phyloP scores from a whole-genome alignment of 1,140 invertebrate species.

The Scylla paramamosain region DNA sequence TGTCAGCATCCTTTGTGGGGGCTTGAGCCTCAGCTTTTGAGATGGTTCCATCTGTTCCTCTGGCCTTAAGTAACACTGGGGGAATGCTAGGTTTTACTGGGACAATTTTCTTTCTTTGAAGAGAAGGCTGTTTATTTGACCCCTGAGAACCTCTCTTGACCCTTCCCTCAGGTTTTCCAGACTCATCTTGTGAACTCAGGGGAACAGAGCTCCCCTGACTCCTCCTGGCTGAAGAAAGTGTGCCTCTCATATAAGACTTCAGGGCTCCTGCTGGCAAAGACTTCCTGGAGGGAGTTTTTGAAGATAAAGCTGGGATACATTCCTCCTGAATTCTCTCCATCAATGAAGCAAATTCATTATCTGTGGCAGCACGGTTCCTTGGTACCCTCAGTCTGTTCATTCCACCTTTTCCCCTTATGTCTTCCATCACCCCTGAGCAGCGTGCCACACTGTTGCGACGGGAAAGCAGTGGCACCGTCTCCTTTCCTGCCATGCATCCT shows the following conservation, averaged over 20 bases:
- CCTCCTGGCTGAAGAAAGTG: slow-evolving; percentile 47
- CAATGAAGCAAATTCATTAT: slow-evolving; percentile 60
- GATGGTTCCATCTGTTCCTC: background rate
- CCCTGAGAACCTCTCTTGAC: background rate
- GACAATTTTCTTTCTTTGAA: slow-evolving; percentile 56
- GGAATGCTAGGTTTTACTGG: slow-evolving; percentile 65
- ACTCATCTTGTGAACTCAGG: background rate
- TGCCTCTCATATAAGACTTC: slow-evolving; percentile 66
- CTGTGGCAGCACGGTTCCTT: slow-evolving; percentile 59
- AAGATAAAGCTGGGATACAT: slow-evolving; percentile 6
- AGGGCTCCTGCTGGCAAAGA: slow-evolving; percentile 62
- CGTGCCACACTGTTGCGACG: slow-evolving; percentile 68
- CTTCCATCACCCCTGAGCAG: slow-evolving; percentile 47
- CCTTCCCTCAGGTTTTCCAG: background rate
- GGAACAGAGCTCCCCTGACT: slow-evolving; percentile 6
- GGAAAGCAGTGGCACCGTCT: background rate
- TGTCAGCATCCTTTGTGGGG: no score
- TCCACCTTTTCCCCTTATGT: slow-evolving; percentile 6
- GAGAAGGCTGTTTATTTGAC: background rate
- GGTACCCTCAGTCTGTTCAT: background rate
- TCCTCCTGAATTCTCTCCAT: slow-evolving; percentile 57
- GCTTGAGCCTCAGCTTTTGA: background rate
- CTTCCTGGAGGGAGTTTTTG: slow-evolving; percentile 44
- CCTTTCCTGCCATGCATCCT: background rate
- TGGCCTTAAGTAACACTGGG: slow-evolving; percentile 57